Evolutionary conservation across 2,113 vertebrate genomes (phyloP).

Genomic region (Anolis carolinensis): DNA sequence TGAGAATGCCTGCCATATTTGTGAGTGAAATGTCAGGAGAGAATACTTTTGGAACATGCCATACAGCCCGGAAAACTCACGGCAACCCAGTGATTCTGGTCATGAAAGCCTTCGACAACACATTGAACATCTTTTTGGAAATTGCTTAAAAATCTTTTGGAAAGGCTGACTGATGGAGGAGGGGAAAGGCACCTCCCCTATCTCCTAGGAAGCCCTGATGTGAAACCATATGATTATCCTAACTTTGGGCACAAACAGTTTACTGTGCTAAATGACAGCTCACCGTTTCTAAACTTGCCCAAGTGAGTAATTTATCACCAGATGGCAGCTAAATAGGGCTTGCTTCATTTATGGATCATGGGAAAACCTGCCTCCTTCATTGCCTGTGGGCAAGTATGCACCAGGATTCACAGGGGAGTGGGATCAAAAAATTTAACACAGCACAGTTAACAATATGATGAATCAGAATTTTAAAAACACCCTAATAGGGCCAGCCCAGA

Average conservation of each 20-base stretch:
- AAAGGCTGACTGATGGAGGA: not conserved
- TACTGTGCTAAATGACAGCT: constrained; percentile 18
- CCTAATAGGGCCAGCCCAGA: not conserved
- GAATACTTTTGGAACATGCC: too few relatives aligned
- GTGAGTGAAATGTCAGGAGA: too few relatives aligned
- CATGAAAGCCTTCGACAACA: too few relatives aligned
- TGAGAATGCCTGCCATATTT: too few relatives aligned
- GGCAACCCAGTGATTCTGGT: too few relatives aligned
- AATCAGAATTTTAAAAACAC: not conserved
- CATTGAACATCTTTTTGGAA: not conserved
- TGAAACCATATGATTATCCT: not conserved
- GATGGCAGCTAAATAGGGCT: not conserved
- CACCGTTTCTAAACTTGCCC: constrained; percentile 15
- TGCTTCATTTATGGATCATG: accelerated
- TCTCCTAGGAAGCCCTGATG: accelerated
- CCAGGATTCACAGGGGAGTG: accelerated
- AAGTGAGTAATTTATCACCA: not conserved
- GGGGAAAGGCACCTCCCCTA: not conserved
- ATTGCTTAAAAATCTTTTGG: not conserved
- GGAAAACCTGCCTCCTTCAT: accelerated
- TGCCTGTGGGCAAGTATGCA: not conserved
- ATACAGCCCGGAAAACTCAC: too few relatives aligned
- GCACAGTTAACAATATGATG: not conserved
- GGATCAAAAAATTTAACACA: not conserved
- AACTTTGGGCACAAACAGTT: constrained; percentile 14